Base-by-base conservation (phyloP, 2,888 invertebrate species). In the Tenthredo scrophulariae region DNA sequence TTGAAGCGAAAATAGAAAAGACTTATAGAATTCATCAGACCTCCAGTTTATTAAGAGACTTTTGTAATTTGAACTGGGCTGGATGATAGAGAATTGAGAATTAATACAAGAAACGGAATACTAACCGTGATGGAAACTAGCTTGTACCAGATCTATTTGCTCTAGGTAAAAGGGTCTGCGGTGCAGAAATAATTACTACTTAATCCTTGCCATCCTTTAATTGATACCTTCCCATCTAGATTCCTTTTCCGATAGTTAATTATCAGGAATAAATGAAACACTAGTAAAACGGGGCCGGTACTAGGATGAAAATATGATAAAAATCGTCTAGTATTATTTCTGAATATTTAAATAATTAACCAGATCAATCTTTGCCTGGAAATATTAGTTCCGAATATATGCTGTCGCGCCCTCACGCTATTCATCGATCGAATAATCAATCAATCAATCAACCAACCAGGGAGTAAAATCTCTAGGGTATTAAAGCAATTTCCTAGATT, bases 401-500 rank as follows among this genome's bases (percentile, higher is more conserved):
- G 5, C 0, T 18, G 50, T 50, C 50, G 5, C 1, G 18, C 6
- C n/a, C 50, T 50, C 18, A 50, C 50, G 62, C 26, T 18, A 22
- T 62, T 62, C 37, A 37, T 62, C 58, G 22, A 80, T 80, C 26
- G 5, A 58, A 29, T n/a, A 33, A 58, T 79, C 29, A 18, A 50
- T 77, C 75, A 58, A 54, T 54, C 77, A 80, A 37, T 62, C 37
- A 58, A n/a, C n/a, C n/a, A n/a, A n/a, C n/a, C 40, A 22, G 62
- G 40, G 9, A 18, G 29, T 10, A 15, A 62, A 26, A 40, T 58
- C 62, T 22, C 62, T 13, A 80, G 9, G 62, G 37, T 9, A 15
- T 72, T 72, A 15, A 50, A 50, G 62, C 37, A 80, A 80, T 80
- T 80, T 80, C 80, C 80, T 37, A 62, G 37, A 80, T 80, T 62